Base-by-base conservation (phyloP, 2,797 vertebrate genomes). In the Sebastes nivosus region DNA sequence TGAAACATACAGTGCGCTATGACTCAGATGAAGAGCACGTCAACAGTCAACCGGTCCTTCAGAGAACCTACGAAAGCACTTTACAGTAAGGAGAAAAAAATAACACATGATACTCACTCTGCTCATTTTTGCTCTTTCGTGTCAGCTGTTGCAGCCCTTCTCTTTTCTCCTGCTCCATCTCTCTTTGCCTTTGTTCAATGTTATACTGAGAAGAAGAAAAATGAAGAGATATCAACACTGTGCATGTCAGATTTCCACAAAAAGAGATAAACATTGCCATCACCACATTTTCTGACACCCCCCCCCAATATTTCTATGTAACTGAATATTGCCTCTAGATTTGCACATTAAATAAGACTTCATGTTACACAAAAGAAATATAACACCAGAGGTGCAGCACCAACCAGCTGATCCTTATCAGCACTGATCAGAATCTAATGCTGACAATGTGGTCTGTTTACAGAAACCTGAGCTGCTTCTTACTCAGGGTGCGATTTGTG, bases 81-180 rank as follows among this genome's bases (percentile, higher is more conserved):
- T 67, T n/a, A 59, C 36, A 68, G 5, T 72, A 38, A 22, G 38
- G 13, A 79, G 65, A 78, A 69, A 74, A 10, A 38, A 25, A 32
- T 69, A 11, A 29, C 29, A 42, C 34, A n/a, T 24, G 6, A 65
- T 59, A 83, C 97, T 96, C 94, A 98, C 97, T 98, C 77, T 96
- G 84, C 72, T 97, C 97, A 83, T 95, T 96, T 92, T 97, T 97
- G 86, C 95, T 97, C 92, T 98, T 98, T 70, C 95, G 94, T 85
- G 96, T 96, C 66, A 95, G 88, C 84, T 97, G 96, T 38, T 96
- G 95, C 8, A 96, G 92, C 85, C 97, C 95, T 54, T 97, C 96
- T 92, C 95, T 95, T 64, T 95, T 95, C 42, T 93, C 95, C 14
- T 94, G 90, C 59, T 95, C 95, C 67, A 96, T 90, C 54, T 96